Percentiles rank a stretch among this genome's conserved stretches.
phyloP scores from a whole-genome alignment of 2,888 invertebrate species.

The Drosophila mayaguana region DNA sequence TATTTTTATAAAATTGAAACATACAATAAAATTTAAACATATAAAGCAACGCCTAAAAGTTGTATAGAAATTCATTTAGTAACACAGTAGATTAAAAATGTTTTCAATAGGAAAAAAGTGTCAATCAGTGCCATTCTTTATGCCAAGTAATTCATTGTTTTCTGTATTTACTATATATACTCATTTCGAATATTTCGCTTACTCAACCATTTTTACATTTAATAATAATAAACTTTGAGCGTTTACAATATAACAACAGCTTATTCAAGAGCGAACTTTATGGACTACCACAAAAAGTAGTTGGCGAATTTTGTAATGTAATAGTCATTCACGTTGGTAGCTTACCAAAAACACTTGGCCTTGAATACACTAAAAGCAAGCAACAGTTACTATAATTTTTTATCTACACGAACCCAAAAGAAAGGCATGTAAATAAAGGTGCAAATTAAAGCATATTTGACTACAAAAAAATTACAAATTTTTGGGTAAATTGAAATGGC shows the following conservation, averaged over 20 bases:
- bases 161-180: too few species aligned
- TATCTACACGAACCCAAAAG: background rate
- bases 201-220: background rate
- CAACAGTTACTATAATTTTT: background rate
- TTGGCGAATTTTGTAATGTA: background rate
- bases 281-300: background rate
- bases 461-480: background rate
- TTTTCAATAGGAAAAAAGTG: too few species aligned
- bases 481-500: background rate
- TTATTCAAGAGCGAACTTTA: background rate
- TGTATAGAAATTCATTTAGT: too few species aligned
- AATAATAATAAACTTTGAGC: too few species aligned
- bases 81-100: too few species aligned
- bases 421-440: background rate
- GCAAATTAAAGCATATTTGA: background rate
- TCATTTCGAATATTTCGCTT: too few species aligned
- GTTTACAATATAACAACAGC: background rate
- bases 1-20: too few species aligned
- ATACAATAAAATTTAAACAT: too few species aligned
- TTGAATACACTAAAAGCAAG: background rate
- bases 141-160: too few species aligned
- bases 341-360: background rate
- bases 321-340: background rate
- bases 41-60: too few species aligned
- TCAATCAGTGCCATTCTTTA: too few species aligned